These are phyloP conservation scores for Sebastes kiyomatsui DNA, from an alignment of 2,797 vertebrate genomes.

Conservation along the genomic window DNA sequence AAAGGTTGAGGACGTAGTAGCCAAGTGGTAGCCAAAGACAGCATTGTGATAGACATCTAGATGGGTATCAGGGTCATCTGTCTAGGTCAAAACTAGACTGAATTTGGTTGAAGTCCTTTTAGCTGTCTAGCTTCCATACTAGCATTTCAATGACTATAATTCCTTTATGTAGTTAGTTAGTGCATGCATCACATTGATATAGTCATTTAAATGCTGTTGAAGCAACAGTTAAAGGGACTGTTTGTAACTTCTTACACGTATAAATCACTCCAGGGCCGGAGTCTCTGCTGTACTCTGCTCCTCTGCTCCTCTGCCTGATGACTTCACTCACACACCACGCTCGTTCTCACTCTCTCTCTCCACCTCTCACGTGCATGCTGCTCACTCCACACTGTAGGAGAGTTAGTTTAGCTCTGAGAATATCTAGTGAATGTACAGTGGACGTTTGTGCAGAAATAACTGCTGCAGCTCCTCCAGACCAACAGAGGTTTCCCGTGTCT, in stretches of 20 bases:
- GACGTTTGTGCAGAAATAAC: too few relatives aligned
- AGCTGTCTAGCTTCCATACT: neutral
- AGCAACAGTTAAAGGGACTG: neutral
- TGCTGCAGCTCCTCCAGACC: too few relatives aligned
- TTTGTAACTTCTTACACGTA: too few relatives aligned
- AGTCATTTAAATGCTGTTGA: neutral
- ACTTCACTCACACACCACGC: too few relatives aligned
- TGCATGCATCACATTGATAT: neutral
- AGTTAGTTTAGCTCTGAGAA: too few relatives aligned
- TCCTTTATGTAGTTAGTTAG: neutral
- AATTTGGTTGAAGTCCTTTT: neutral
- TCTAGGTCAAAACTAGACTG: neutral
- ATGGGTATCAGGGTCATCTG: neutral
- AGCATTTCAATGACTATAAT: neutral
- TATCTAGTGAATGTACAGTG: too few relatives aligned
- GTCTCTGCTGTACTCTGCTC: too few relatives aligned
- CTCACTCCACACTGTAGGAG: too few relatives aligned
- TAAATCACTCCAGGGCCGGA: too few relatives aligned
- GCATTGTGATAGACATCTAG: neutral
- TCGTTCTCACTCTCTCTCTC: rapidly evolving
- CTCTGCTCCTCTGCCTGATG: too few relatives aligned
- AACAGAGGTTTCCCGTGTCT: too few relatives aligned
- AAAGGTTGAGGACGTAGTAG: neutral
- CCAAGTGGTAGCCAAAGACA: neutral
- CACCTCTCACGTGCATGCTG: too few relatives aligned